Evolutionary conservation across 1,140 invertebrate genomes (phyloP).

Genomic region (Musca vetustissima): DNA sequence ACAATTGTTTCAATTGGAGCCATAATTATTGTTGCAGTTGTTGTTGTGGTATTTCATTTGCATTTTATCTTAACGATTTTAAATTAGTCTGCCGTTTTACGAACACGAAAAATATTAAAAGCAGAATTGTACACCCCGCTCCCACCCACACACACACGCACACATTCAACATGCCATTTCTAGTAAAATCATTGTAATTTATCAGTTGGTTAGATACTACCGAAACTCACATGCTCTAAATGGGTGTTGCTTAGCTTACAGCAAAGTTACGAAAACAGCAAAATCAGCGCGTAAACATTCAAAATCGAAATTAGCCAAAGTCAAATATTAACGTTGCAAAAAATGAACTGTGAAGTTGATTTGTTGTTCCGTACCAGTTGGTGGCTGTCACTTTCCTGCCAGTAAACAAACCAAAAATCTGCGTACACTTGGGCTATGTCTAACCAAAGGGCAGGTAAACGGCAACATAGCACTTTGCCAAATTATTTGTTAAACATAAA

Average conservation of each 20-base stretch:
- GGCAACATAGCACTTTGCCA: constrained; percentile 3
- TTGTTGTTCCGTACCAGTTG: not conserved
- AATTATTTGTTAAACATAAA: not conserved
- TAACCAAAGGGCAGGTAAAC: not conserved
- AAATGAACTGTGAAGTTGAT: not conserved
- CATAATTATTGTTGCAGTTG: not conserved
- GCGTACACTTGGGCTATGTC: no score
- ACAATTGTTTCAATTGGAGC: not conserved
- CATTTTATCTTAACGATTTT: constrained; percentile 23
- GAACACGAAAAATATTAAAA: constrained; percentile 11
- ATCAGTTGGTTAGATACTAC: not conserved
- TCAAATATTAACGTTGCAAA: constrained; percentile 6
- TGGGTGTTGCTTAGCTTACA: no score
- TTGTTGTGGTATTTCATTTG: constrained; percentile 13
- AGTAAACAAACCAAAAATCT: not conserved
- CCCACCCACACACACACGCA: not conserved
- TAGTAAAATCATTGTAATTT: constrained; percentile 13
- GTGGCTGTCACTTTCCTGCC: constrained; percentile 7
- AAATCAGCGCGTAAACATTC: not conserved
- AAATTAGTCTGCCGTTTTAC: constrained; percentile 15
- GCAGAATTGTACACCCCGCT: not conserved
- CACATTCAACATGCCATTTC: not conserved
- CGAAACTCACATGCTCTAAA: no score
- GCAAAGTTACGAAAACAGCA: not conserved
- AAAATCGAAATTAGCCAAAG: constrained; percentile 10